phyloP scores from a whole-genome alignment of 2,888 invertebrate species.

The Latrodectus elegans region DNA sequence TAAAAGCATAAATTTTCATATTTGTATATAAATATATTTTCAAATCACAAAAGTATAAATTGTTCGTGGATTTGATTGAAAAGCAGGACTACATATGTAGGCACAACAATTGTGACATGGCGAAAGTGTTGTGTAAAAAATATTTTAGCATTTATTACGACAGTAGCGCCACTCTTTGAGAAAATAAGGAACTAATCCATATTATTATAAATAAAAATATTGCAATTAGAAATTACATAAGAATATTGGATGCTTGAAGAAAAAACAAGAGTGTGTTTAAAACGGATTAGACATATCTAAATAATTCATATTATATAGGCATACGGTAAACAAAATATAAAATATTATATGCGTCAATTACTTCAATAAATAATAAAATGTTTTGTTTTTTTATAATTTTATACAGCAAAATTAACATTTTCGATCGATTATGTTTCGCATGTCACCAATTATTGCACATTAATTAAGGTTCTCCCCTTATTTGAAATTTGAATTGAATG shows the following conservation, averaged over 20 bases:
- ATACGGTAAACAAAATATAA: neutral
- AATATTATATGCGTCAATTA: neutral
- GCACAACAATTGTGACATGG: neutral
- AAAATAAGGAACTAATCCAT: conserved; percentile 25
- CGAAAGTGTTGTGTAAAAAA: neutral
- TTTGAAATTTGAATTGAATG: too few relatives aligned
- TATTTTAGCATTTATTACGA: neutral
- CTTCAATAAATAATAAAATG: neutral
- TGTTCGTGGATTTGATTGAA: neutral
- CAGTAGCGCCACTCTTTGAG: conserved; percentile 61
- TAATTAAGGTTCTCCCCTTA: too few relatives aligned
- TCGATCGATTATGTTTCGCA: too few relatives aligned
- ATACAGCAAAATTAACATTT: too few relatives aligned
- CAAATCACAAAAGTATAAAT: neutral
- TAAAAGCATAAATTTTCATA: too few relatives aligned
- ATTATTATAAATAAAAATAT: neutral
- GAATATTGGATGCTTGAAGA: too few relatives aligned
- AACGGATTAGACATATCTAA: too few relatives aligned
- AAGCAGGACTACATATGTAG: neutral
- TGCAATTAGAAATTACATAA: too few relatives aligned
- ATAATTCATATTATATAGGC: too few relatives aligned
- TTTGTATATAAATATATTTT: too few relatives aligned
- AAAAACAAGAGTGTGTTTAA: too few relatives aligned
- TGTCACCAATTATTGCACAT: too few relatives aligned
- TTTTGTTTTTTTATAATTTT: neutral